Base-by-base conservation (phyloP, 1,140 invertebrate species). In the Diprion similis region DNA sequence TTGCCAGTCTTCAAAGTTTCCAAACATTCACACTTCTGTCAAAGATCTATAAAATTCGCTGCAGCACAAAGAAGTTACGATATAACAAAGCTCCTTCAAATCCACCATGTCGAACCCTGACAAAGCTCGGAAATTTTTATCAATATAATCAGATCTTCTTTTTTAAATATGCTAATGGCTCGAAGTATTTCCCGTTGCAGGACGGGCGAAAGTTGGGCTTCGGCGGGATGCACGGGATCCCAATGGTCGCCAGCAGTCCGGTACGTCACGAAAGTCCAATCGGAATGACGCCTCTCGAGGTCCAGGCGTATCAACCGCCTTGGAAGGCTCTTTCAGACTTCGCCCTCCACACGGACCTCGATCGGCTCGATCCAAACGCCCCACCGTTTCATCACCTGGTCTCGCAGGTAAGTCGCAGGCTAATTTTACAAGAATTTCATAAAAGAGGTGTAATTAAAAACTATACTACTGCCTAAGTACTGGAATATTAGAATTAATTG, bases 311-410 rank as follows among this genome's bases (percentile, higher is more conserved):
- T 90, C 97, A 98, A 88, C 97, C 97, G 64, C 97, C 96, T 11
- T 99, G 97, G 97, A 98, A 99, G 89, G 95, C 97, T 65, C 92
- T 99, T 17, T 95, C 94, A 46, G 97, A 99, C 83, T 99, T 98
- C 89, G 97, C 97, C 71, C 92, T 98, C 76, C 96, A 98, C 85
- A 95, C 96, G 2, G 97, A 98, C 87, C 90, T 98, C 10, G 97
- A 99, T 76, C 89, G 92, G 80, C 92, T 95, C 80, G 95, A 95
- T 81, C 93, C 95, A 13, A 93, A 93, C 80, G 92, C 93, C 73
- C 96, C 97, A 9, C 96, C 97, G 74, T 99, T 98, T 89, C 97
- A 99, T 85, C 97, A 98, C 85, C 91, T 99, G 77, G 95, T 99
- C 78, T 98, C 95, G 86, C 96, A 97, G 94, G 96, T 97, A 90